Evolutionary conservation across 2,113 vertebrate species (phyloP).

Genomic region (Eudyptes chrysolophus): DNA sequence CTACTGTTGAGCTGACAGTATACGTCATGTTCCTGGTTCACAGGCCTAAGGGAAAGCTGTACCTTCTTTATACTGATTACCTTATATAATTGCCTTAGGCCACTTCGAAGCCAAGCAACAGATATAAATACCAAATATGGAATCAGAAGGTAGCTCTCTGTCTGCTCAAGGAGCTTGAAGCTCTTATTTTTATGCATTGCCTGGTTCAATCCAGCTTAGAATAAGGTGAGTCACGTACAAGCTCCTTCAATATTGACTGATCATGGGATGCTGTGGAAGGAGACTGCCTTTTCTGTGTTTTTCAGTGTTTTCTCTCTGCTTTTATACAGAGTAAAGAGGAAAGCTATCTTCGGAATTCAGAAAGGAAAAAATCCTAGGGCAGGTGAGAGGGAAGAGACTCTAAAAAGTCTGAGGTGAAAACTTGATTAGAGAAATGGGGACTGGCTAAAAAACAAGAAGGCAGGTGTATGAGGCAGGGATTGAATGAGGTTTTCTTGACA

Average conservation of each 20-base stretch:
- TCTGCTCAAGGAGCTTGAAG: not conserved
- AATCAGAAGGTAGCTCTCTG: not conserved
- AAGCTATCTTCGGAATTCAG: not conserved
- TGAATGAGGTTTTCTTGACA: not conserved
- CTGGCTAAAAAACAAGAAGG: not conserved
- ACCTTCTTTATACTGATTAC: not conserved
- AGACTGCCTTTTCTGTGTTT: not conserved
- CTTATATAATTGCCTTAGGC: not conserved
- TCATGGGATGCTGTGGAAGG: not conserved
- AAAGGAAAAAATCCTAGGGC: not conserved
- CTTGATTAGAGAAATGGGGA: not conserved
- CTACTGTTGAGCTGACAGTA: not conserved
- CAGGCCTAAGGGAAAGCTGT: not conserved
- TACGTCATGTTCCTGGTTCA: not conserved
- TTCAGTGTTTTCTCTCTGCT: not conserved
- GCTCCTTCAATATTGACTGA: not conserved
- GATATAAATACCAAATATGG: not conserved
- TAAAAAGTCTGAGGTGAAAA: not conserved
- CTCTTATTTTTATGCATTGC: not conserved
- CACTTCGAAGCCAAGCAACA: not conserved
- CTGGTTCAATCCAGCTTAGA: not conserved
- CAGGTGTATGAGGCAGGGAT: not conserved
- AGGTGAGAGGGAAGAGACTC: not conserved
- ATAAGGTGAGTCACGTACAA: not conserved
- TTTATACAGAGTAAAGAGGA: not conserved